Percentiles rank a stretch among this genome's conserved stretches.
Conservation (phyloP, 1,140 invertebrate genomes). For the Lordiphosa stackelbergi region DNA sequence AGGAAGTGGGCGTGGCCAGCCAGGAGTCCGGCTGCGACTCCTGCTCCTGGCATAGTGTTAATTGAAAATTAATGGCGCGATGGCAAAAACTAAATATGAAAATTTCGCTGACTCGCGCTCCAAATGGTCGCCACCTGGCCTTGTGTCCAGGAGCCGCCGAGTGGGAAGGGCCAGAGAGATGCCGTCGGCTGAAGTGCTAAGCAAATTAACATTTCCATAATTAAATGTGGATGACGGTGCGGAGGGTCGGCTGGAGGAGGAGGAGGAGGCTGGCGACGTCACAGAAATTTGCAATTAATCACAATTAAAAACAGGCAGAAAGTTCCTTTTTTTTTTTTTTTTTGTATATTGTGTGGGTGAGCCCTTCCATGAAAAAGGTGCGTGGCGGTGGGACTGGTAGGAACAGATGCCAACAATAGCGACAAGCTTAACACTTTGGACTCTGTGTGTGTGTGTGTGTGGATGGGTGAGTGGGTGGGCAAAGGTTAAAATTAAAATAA, state of each 20-base stretch:
- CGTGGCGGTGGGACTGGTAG: constrained; percentile 22
- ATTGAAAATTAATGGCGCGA: constrained; percentile 74
- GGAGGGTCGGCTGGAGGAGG: background rate
- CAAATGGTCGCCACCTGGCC: constrained; percentile 45
- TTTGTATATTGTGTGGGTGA: constrained; percentile 23
- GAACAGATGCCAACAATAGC: constrained; percentile 39
- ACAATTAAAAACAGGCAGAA: constrained; percentile 46
- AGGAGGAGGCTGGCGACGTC: background rate
- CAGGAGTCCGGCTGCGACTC: constrained; percentile 3
- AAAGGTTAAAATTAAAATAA: constrained; percentile 45
- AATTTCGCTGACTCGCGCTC: constrained; percentile 49
- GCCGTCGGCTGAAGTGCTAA: constrained; percentile 55
- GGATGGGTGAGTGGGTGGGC: background rate
- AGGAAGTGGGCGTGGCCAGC: too few species aligned
- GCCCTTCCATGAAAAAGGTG: constrained; percentile 23
- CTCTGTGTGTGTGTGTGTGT: background rate
- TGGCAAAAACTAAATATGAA: constrained; percentile 70
- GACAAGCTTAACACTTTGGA: constrained; percentile 41
- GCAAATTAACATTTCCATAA: constrained; percentile 74
- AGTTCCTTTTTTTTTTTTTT: constrained; percentile 6
- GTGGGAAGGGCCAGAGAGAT: background rate
- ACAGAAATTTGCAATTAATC: constrained; percentile 49
- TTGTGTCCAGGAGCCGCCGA: constrained; percentile 6
- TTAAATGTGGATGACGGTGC: constrained; percentile 61
- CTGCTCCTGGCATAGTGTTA: constrained; percentile 69